Conservation (phyloP, 2,888 invertebrate species). For the Piscicola geometra region DNA sequence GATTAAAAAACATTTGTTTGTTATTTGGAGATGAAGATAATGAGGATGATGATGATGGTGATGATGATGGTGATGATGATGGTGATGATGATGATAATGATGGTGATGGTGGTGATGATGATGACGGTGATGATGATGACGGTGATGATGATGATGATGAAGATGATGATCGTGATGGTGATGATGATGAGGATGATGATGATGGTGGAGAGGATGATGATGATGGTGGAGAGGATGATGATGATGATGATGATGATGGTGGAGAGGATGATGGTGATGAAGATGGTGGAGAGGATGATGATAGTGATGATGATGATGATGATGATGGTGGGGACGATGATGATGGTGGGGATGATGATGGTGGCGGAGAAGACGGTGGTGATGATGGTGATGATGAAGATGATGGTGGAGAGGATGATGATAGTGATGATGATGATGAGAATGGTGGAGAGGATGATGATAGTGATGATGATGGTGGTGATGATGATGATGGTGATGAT, state of each 20-base stretch:
- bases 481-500: no score
- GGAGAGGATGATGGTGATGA: neutral
- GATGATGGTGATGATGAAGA: conserved; percentile 13
- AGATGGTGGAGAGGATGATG: no score
- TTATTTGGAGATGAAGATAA: neutral
- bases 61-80: conserved; percentile 11
- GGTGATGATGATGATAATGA: conserved; percentile 15
- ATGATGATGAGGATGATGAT: conserved; percentile 19
- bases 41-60: neutral
- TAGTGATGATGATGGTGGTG: neutral
- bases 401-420: conserved; percentile 14
- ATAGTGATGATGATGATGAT: no score
- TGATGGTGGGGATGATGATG: conserved; percentile 21
- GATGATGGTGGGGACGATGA: no score
- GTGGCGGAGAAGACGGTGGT: neutral
- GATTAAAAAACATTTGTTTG: no score
- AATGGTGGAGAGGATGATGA: conserved; percentile 6
- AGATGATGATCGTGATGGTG: conserved; percentile 1
- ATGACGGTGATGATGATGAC: conserved; percentile 30
- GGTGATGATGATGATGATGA: conserved; percentile 24
- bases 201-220: conserved; percentile 14
- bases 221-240: conserved; percentile 10
- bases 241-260: conserved; percentile 20
- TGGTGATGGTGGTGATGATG: conserved; percentile 17
- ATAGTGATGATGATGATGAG: conserved; percentile 17